Evolutionary conservation across 2,113 vertebrate genomes (phyloP).

Genomic region (Eulemur macaco): DNA sequence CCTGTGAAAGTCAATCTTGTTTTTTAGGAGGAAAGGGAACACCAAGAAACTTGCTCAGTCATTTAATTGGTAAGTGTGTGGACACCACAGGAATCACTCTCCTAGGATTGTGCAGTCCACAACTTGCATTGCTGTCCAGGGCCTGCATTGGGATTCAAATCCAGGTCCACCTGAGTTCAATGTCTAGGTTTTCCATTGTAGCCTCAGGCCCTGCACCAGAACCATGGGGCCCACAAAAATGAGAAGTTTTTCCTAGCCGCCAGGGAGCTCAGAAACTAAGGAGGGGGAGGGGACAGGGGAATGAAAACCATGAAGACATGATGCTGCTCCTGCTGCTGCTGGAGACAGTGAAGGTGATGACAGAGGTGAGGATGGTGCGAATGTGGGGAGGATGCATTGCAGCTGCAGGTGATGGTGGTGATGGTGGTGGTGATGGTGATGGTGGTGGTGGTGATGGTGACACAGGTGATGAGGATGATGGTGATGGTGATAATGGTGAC

Average conservation of each 20-base stretch:
- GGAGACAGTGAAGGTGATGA: neutral
- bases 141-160: neutral
- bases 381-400: neutral
- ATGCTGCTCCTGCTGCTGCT: neutral
- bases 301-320: neutral
- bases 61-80: neutral
- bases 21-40: neutral
- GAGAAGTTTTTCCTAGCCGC: neutral
- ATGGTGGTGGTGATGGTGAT: neutral
- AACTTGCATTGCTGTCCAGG: neutral
- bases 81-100: neutral
- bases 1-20: neutral
- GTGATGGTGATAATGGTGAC: neutral
- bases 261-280: neutral
- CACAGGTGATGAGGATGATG: neutral
- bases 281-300: neutral
- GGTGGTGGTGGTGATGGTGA: rapidly evolving
- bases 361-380: neutral
- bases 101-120: neutral
- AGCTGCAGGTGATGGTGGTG: neutral
- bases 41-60: too few relatives aligned
- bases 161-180: neutral
- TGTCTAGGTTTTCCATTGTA: neutral
- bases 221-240: neutral
- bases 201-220: neutral